These are phyloP conservation scores for Apamea anceps DNA, from an alignment of 2,888 invertebrate genomes.

Conservation along the genomic window DNA sequence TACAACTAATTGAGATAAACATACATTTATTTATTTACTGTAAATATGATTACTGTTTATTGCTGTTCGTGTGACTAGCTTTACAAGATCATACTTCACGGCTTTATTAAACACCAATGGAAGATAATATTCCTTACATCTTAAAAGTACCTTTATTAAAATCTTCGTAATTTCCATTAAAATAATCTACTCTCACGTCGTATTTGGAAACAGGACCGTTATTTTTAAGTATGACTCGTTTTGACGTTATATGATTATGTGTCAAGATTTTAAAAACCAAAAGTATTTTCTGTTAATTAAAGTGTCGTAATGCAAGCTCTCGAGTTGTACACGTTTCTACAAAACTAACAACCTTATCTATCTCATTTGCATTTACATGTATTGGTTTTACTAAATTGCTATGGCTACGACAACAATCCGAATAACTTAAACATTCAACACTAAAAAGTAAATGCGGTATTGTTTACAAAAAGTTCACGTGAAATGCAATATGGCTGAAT, in stretches of 20 bases:
- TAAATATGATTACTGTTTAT: slow-evolving; percentile 72
- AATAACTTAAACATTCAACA: slow-evolving; percentile 71
- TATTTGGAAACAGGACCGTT: slow-evolving; percentile 75
- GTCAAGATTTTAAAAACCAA: slow-evolving; percentile 51
- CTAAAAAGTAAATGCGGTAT: slow-evolving; percentile 80
- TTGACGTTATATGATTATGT: slow-evolving; percentile 75
- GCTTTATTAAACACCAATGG: slow-evolving; percentile 72
- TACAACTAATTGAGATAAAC: slow-evolving; percentile 71
- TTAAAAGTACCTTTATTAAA: slow-evolving; percentile 48
- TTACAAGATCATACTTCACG: slow-evolving; percentile 72
- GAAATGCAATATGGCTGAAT: slow-evolving; percentile 87
- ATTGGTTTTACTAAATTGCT: slow-evolving; percentile 62
- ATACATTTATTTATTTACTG: slow-evolving; percentile 72
- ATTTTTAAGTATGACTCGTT: slow-evolving; percentile 70
- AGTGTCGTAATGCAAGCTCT: slow-evolving; percentile 66
- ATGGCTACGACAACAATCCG: slow-evolving; percentile 60
- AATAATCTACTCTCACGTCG: slow-evolving; percentile 74
- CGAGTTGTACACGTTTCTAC: slow-evolving; percentile 45
- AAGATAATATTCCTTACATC: slow-evolving; percentile 67
- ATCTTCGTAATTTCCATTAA: slow-evolving; percentile 73
- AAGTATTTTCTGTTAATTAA: slow-evolving; percentile 64
- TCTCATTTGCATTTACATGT: slow-evolving; percentile 63
- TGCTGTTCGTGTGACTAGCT: slow-evolving; percentile 68
- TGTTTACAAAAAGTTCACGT: slow-evolving; percentile 84
- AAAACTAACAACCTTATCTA: slow-evolving; percentile 56